Conservation (phyloP, 2,888 invertebrate species). For the Cosmia pyralina region DNA sequence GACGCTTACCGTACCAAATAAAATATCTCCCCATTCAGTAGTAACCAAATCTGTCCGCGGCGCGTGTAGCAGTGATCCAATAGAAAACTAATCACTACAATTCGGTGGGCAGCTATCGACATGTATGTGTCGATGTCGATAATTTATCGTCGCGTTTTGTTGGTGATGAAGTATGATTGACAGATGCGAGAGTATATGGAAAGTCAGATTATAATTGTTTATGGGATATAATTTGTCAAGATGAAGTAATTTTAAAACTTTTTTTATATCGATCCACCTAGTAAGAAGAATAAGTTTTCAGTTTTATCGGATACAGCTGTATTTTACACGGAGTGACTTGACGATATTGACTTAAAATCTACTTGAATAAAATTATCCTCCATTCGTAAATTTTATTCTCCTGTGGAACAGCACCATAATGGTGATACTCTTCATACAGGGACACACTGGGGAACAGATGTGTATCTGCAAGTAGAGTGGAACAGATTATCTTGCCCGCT, state of each 20-base stretch:
- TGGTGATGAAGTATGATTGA: background rate
- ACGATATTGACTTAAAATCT: background rate
- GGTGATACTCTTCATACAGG: background rate
- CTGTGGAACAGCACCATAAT: background rate
- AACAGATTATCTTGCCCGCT: background rate
- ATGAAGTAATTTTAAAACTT: background rate
- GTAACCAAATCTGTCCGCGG: constrained; percentile 33
- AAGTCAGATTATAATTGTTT: background rate
- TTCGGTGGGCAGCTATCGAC: constrained; percentile 28
- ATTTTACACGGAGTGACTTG: too few species aligned
- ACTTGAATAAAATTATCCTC: background rate
- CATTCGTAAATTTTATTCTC: background rate
- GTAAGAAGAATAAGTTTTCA: too few species aligned
- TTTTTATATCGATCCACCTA: background rate
- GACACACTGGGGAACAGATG: background rate
- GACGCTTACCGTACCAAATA: constrained; percentile 25
- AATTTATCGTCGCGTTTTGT: background rate
- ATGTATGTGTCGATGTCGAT: constrained; percentile 27
- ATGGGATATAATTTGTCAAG: background rate
- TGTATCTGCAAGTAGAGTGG: background rate
- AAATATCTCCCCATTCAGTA: constrained; percentile 18
- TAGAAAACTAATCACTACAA: constrained; percentile 56
- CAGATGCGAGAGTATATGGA: background rate
- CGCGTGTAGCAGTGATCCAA: constrained; percentile 34
- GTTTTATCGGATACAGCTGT: background rate